Percentiles rank a stretch among this genome's conserved stretches.
Conservation (phyloP, 1,140 invertebrate genomes). For the Neodiprion lecontei region DNA sequence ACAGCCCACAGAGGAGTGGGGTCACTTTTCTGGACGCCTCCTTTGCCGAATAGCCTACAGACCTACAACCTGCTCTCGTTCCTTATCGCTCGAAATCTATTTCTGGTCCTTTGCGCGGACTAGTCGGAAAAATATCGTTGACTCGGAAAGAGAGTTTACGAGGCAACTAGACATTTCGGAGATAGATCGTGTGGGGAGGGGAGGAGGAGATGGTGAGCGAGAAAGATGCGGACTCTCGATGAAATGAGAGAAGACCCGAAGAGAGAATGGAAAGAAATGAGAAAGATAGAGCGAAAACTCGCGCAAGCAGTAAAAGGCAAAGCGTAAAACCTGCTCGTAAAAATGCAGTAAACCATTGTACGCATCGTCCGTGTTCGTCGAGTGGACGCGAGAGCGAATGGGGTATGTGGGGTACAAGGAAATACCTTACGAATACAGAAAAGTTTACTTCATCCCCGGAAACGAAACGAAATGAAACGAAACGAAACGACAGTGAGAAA, state of each 20-base stretch:
- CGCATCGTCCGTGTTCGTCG: neutral
- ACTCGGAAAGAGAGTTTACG: no score
- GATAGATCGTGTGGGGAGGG: neutral
- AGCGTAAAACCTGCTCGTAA: constrained; percentile 13
- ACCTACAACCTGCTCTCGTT: no score
- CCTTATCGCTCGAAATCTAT: no score
- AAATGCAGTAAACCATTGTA: constrained; percentile 10
- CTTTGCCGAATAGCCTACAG: no score
- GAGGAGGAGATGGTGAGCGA: neutral
- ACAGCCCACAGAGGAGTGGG: no score
- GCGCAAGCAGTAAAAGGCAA: neutral
- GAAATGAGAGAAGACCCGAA: neutral
- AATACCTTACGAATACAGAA: neutral
- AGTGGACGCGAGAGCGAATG: neutral
- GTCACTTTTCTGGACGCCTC: no score
- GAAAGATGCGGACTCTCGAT: neutral
- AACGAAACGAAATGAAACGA: no score
- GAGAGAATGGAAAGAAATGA: neutral
- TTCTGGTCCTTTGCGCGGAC: no score
- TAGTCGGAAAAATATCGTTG: no score
- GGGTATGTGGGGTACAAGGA: neutral
- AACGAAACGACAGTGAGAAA: no score
- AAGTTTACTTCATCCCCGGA: no score
- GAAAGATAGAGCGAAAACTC: constrained; percentile 8
- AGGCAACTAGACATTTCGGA: no score